A percentile compares a stretch with the other conserved stretches of the same genome.
These are phyloP conservation scores for Rattus norvegicus DNA, from an alignment of 2,113 vertebrate genomes.

Conservation along the genomic window GRCr8 NC_086020.1:236224001-236224500, in stretches of 20 bases:
- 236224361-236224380: not conserved
- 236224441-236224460: not conserved
- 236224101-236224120: constrained; percentile 2
- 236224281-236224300: not conserved
- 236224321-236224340: not conserved
- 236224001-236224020: not conserved
- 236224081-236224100: not conserved
- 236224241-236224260: not conserved
- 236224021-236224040: not conserved
- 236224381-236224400: not conserved
- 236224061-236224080: not conserved
- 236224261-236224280: not conserved
- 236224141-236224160: not conserved
- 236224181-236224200: not conserved
- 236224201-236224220: not conserved
- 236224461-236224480: not conserved
- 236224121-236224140: not conserved
- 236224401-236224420: not conserved
- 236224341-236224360: not conserved
- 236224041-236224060: not conserved
- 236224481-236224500: not conserved
- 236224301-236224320: not conserved
- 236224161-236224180: not conserved
- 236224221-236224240: not conserved
- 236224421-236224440: not conserved